Conservation (phyloP, 1,140 invertebrate genomes). For the Samia ricini region DNA sequence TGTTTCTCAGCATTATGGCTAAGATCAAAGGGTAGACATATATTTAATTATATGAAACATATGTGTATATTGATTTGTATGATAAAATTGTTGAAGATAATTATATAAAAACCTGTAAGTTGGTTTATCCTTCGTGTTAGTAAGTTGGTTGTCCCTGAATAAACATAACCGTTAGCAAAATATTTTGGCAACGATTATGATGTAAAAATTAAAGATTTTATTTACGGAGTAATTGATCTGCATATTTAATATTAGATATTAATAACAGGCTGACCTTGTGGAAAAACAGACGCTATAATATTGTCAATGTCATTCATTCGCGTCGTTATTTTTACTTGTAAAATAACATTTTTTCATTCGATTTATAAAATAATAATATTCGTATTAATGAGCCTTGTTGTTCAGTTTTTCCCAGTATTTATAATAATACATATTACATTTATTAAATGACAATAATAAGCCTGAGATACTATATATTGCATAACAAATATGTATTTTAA, state of each 20-base stretch:
- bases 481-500: no score
- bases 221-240: background rate
- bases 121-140: background rate
- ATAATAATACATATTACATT: no score
- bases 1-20: no score
- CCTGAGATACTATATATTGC: no score
- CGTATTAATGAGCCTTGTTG: no score
- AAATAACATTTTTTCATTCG: background rate
- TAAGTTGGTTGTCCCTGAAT: conserved; percentile 1
- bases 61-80: no score
- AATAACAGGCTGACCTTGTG: background rate
- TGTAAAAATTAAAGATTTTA: conserved; percentile 12
- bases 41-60: no score
- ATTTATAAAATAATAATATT: background rate
- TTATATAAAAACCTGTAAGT: background rate
- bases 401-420: no score
- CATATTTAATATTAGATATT: background rate
- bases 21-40: no score
- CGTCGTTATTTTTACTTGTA: background rate
- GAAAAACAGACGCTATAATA: background rate
- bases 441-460: no score
- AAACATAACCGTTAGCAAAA: conserved; percentile 7
- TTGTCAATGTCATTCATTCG: background rate
- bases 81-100: no score
- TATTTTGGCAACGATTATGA: conserved; percentile 26